A percentile compares a stretch with the other conserved stretches of the same genome.
These are phyloP conservation scores for Lathronympha strigana DNA, from an alignment of 2,888 invertebrate species.

Conservation along the genomic window DNA sequence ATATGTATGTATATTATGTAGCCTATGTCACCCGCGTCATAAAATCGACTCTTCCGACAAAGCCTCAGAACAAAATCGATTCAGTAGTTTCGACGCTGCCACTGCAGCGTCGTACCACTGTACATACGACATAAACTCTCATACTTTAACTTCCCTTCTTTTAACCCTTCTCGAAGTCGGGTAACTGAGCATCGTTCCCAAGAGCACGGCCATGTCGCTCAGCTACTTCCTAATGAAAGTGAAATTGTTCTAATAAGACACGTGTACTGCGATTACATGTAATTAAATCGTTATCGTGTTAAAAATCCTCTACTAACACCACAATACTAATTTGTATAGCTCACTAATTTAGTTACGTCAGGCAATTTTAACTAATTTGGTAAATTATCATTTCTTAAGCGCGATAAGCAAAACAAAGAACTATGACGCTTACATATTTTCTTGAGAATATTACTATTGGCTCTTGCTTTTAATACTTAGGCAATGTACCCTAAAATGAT, in stretches of 20 bases:
- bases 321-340: conserved; percentile 21
- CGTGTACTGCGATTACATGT: conserved; percentile 22
- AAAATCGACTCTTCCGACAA: too few species aligned
- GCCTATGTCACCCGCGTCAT: too few species aligned
- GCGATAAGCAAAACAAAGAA: conserved; percentile 24
- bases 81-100: too few species aligned
- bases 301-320: conserved; percentile 27
- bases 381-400: conserved; percentile 13
- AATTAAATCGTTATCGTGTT: conserved; percentile 32
- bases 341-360: conserved; percentile 19
- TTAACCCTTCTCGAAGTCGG: too few species aligned
- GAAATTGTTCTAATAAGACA: conserved; percentile 22
- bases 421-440: neutral
- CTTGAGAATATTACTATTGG: neutral
- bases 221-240: conserved; percentile 19
- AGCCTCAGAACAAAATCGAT: too few species aligned
- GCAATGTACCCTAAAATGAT: too few species aligned
- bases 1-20: too few species aligned
- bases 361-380: conserved; percentile 28
- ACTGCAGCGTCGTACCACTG: too few species aligned
- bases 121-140: too few species aligned
- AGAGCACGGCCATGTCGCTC: conserved; percentile 2
- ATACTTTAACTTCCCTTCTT: too few species aligned
- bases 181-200: neutral
- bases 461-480: too few species aligned